These are phyloP conservation scores for Danaus chrysippus DNA, from an alignment of 2,888 invertebrate species.

Conservation along the genomic window DNA sequence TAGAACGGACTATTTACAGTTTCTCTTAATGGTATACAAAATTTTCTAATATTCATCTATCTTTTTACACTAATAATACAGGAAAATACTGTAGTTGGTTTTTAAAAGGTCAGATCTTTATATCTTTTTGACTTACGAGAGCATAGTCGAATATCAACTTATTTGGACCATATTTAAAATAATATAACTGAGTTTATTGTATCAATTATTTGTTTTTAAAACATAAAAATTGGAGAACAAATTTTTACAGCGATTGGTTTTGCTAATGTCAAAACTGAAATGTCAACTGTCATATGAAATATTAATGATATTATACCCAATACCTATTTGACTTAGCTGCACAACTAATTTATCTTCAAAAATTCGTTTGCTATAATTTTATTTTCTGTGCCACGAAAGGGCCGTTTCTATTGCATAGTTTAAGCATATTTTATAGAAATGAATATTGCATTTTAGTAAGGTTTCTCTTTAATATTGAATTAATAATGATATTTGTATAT, in stretches of 20 bases:
- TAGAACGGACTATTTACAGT: conserved; percentile 8
- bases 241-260: conserved; percentile 3
- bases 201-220: conserved; percentile 5
- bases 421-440: no score
- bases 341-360: background rate
- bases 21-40: background rate
- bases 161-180: background rate
- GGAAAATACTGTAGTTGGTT: conserved; percentile 11
- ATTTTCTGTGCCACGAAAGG: no score
- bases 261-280: background rate
- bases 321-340: background rate
- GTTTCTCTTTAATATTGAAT: no score
- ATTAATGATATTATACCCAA: background rate
- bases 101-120: background rate
- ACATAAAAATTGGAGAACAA: conserved; percentile 1
- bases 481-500: no score
- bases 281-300: background rate
- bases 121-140: background rate
- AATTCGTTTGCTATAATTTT: no score
- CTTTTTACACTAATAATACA: conserved; percentile 18
- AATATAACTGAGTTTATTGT: background rate
- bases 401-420: no score
- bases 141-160: background rate
- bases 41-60: conserved; percentile 20
- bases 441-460: no score